Percentiles rank a stretch among this genome's conserved stretches.
These are phyloP conservation scores for Tenthredo scrophulariae DNA, from an alignment of 2,888 invertebrate species.

Conservation along the genomic window DNA sequence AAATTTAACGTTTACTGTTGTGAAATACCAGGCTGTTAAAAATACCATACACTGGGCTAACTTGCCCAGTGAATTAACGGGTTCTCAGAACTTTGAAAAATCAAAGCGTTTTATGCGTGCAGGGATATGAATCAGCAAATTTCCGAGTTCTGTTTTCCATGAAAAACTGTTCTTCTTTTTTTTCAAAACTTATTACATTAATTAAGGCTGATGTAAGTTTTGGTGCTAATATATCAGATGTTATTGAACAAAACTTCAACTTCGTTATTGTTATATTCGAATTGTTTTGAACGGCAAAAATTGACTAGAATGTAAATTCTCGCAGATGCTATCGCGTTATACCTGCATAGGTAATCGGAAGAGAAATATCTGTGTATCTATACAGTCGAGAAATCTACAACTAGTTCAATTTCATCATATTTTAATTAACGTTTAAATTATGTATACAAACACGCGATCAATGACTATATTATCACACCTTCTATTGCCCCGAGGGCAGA, in stretches of 20 bases:
- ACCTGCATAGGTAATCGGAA: too few species aligned
- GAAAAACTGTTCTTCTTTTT: background rate
- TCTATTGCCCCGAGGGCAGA: background rate
- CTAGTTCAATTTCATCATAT: background rate
- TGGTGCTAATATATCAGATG: background rate
- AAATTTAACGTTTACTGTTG: slow-evolving; percentile 12
- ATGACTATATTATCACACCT: background rate
- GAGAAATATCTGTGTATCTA: background rate
- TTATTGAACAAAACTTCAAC: background rate
- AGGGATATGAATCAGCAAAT: background rate
- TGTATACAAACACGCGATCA: background rate
- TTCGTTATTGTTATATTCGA: background rate
- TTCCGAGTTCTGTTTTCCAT: background rate
- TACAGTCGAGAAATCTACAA: background rate
- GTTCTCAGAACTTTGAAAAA: background rate
- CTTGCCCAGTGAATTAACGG: background rate
- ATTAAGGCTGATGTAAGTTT: background rate
- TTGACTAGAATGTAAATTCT: background rate
- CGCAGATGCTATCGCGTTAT: background rate
- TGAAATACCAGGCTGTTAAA: background rate
- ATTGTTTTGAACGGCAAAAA: background rate
- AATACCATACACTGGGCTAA: background rate
- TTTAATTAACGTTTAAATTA: background rate
- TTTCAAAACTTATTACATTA: background rate
- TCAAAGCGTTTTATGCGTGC: background rate